Conservation (phyloP, 2,888 invertebrate species). For the Dicyrtomina minuta region DNA sequence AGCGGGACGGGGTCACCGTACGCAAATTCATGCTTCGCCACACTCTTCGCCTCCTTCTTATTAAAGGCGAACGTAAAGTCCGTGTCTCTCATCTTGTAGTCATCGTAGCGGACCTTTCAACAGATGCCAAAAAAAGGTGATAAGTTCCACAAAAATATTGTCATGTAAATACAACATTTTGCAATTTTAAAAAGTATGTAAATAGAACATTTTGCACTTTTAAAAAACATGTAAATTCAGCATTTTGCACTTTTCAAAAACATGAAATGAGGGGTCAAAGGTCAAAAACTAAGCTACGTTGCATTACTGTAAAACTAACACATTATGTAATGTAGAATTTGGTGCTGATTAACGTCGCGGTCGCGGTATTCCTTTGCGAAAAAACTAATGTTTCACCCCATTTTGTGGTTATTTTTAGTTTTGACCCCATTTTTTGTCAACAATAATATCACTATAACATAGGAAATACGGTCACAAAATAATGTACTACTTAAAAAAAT, state of each 20-base stretch:
- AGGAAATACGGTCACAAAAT: no score
- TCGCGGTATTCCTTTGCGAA: no score
- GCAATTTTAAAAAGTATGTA: no score
- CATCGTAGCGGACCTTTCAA: slow-evolving; percentile 69
- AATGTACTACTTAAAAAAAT: no score
- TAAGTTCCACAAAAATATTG: background rate
- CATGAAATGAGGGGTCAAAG: slow-evolving; percentile 4
- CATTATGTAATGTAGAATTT: background rate
- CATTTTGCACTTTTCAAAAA: no score
- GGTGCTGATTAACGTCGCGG: no score
- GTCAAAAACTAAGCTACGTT: background rate
- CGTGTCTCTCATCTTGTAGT: slow-evolving; percentile 73
- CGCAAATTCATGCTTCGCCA: slow-evolving; percentile 65
- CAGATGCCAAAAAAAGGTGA: slow-evolving; percentile 5
- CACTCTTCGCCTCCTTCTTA: slow-evolving; percentile 68
- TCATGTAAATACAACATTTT: no score
- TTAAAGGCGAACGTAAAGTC: slow-evolving; percentile 65
- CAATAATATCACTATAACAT: background rate
- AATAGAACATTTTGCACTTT: no score
- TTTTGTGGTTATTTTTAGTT: no score
- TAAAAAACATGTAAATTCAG: no score
- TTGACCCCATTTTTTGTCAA: background rate
- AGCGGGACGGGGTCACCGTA: slow-evolving; percentile 70
- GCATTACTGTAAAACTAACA: background rate
- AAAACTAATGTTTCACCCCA: no score